Percentiles rank a stretch among this genome's conserved stretches.
These are phyloP conservation scores for Cephus sareptanus DNA, from an alignment of 2,888 invertebrate species.

Conservation along the genomic window DNA sequence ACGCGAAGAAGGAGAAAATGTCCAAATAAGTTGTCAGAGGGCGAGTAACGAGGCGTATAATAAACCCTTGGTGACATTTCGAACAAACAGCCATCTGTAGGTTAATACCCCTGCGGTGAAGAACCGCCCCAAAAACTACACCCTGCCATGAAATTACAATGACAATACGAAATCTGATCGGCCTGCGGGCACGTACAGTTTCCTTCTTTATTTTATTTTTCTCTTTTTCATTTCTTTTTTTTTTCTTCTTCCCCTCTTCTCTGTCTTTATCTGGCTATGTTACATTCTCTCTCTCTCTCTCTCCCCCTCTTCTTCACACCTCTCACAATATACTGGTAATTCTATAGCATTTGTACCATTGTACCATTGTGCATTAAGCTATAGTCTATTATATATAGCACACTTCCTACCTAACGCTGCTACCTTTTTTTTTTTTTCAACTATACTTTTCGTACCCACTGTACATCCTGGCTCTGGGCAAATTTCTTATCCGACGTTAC, in stretches of 20 bases:
- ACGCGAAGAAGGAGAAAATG: slow-evolving; percentile 24
- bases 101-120: slow-evolving; percentile 62
- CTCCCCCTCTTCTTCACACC: slow-evolving; percentile 34
- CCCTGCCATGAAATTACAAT: slow-evolving; percentile 64
- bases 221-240: slow-evolving; percentile 19
- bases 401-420: background rate
- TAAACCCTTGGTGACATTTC: slow-evolving; percentile 60
- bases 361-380: slow-evolving; percentile 38
- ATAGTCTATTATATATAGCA: slow-evolving; percentile 19
- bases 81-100: slow-evolving; percentile 66
- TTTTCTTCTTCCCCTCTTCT: background rate
- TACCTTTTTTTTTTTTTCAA: background rate
- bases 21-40: slow-evolving; percentile 44
- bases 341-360: slow-evolving; percentile 50
- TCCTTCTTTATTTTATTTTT: slow-evolving; percentile 32
- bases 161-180: slow-evolving; percentile 65
- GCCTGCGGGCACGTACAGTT: slow-evolving; percentile 60
- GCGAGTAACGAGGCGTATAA: slow-evolving; percentile 64
- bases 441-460: background rate
- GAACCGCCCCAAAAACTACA: slow-evolving; percentile 64
- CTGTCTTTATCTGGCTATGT: slow-evolving; percentile 29
- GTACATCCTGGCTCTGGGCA: background rate
- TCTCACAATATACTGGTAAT: slow-evolving; percentile 38
- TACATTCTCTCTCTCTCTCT: slow-evolving; percentile 21
- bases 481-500: background rate